Base-by-base conservation (phyloP, 2,888 invertebrate genomes). In the Odontomyia ornata region DNA sequence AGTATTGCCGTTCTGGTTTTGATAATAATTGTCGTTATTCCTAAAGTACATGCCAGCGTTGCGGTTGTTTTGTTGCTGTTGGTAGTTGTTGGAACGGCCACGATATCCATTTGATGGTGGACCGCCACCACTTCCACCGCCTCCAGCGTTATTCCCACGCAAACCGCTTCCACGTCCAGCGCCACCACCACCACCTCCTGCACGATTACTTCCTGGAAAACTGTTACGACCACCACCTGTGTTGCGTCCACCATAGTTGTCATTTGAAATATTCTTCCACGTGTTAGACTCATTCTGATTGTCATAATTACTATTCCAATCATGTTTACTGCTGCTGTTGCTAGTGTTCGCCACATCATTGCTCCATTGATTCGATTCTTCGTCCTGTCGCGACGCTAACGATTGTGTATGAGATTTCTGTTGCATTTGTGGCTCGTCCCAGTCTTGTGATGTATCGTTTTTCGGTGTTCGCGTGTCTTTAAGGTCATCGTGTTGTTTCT, bases 281-380 rank as follows among this genome's bases (percentile, higher is more conserved):
- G 84, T 84, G 46, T 83, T 82, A 7, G 78, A 77, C 23, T 80
- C 79, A 25, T 56, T 36, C 30, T 79, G 79, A 75, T 73, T 78
- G 69, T 76, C 77, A 52, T 64, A 79, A 47, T 57, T 75, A 30
- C 64, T 78, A 18, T 62, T 78, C 80, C 80, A 80, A 21, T 67
- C 82, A 25, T 80, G 78, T 27, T 60, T 75, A 43, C 73, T 69
- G 36, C 46, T 67, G 25, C 25, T 73, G 13, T 13, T 18, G 23
- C 25, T 77, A 30, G 80, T 79, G n/a, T 83, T 81, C 77, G 84
- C 84, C 83, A 85, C 83, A 75, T 85, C 85, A 52, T 82, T 83
- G 79, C 83, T 85, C 85, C 85, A 85, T 57, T 85, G 85, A 78
- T 83, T 85, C n/a, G 81, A 81, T 28, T 81, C 79, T 7, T 75